These are phyloP conservation scores for Drosophila infuscata DNA, from an alignment of 2,888 invertebrate species.

Conservation along the genomic window DNA sequence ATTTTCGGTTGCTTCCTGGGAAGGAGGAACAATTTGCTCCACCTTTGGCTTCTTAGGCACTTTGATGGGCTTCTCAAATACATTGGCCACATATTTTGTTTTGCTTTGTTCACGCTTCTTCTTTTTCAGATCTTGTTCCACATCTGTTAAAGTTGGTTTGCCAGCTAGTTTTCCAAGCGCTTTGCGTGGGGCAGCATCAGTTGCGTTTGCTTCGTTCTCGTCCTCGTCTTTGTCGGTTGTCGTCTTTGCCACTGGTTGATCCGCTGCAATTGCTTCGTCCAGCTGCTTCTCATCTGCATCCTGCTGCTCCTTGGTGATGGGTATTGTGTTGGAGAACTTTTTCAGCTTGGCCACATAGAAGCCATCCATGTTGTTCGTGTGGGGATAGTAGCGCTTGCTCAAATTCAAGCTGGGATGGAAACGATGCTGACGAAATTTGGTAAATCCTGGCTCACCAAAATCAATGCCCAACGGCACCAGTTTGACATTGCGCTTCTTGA, in stretches of 20 bases:
- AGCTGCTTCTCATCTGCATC: conserved; percentile 84
- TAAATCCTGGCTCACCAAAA: conserved; percentile 98
- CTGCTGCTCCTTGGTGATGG: conserved; percentile 85
- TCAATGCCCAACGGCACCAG: conserved; percentile 96
- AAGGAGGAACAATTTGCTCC: neutral
- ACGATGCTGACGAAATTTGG: conserved; percentile 92
- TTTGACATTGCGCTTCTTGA: conserved; percentile 97
- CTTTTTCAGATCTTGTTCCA: conserved; percentile 81
- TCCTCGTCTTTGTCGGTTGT: conserved; percentile 32
- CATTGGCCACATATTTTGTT: conserved; percentile 83
- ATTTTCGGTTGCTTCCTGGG: neutral
- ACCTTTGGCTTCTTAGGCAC: conserved; percentile 62
- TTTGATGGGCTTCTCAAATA: conserved; percentile 83
- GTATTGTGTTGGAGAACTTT: conserved; percentile 94
- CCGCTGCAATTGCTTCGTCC: conserved; percentile 73
- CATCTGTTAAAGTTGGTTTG: conserved; percentile 77
- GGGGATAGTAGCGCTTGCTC: conserved; percentile 97
- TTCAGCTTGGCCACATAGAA: conserved; percentile 99
- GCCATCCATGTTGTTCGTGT: conserved; percentile 99
- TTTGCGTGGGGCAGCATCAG: conserved; percentile 56
- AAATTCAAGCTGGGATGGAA: conserved; percentile 96
- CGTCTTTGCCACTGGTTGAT: conserved; percentile 48
- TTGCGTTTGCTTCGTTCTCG: conserved; percentile 12
- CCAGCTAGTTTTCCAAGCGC: conserved; percentile 81
- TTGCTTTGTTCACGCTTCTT: conserved; percentile 80